A percentile compares a stretch with the other conserved stretches of the same genome.
Conservation (phyloP, 2,888 invertebrate species). For the Rotaria magnacalcarata region DNA sequence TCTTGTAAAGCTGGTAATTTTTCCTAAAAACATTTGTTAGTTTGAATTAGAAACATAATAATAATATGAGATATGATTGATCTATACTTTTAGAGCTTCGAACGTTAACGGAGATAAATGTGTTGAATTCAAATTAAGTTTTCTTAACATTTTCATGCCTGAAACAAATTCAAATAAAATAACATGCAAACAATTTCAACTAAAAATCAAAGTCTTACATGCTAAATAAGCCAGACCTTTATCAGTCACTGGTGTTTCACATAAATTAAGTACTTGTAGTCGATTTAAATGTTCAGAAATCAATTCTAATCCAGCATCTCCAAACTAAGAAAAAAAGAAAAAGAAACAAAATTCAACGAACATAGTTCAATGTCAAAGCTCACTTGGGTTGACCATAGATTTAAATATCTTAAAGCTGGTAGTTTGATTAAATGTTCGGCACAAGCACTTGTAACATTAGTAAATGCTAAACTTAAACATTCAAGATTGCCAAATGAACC, state of each 20-base stretch:
- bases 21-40: background rate
- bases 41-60: background rate
- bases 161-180: conserved; percentile 48
- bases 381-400: conserved; percentile 70
- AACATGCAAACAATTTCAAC: background rate
- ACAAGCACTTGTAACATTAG: conserved; percentile 75
- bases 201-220: conserved; percentile 62
- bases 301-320: conserved; percentile 72
- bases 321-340: conserved; percentile 64
- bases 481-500: conserved; percentile 75
- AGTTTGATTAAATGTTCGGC: conserved; percentile 75
- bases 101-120: conserved; percentile 72
- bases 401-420: conserved; percentile 73
- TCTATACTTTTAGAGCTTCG: conserved; percentile 65
- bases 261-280: conserved; percentile 74
- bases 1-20: conserved; percentile 70
- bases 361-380: too few relatives aligned
- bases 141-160: conserved; percentile 71
- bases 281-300: conserved; percentile 74
- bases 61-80: too few relatives aligned
- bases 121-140: conserved; percentile 75
- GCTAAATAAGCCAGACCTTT: conserved; percentile 72
- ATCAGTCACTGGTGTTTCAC: conserved; percentile 77
- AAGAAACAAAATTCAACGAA: background rate
- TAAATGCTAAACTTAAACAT: conserved; percentile 75